Conservation (phyloP, 2,113 vertebrate species). For the Etheostoma spectabile region DNA sequence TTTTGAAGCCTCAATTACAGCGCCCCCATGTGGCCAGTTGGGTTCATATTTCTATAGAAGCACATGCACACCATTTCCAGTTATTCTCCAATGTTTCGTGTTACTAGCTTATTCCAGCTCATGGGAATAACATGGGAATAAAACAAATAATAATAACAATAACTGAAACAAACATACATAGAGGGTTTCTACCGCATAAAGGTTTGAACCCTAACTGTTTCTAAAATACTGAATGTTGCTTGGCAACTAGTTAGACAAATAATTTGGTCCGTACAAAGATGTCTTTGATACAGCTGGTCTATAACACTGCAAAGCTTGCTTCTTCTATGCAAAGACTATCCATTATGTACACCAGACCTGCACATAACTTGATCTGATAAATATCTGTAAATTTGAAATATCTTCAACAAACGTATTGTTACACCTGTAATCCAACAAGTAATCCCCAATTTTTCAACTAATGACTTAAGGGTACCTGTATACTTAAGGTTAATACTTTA, state of each 20-base stretch:
- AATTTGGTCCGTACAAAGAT: not conserved
- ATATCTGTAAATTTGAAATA: not conserved
- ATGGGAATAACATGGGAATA: too few species aligned
- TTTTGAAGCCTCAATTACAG: too few species aligned
- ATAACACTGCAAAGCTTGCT: not conserved
- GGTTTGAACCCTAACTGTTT: not conserved
- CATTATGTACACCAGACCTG: not conserved
- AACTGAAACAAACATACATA: too few species aligned
- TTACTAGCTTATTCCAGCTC: too few species aligned
- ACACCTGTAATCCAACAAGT: not conserved
- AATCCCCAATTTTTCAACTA: not conserved
- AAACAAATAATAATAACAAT: too few species aligned
- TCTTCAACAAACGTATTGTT: not conserved
- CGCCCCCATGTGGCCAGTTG: too few species aligned
- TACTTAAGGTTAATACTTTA: not conserved
- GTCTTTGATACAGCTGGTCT: not conserved
- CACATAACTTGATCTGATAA: constrained; percentile 14
- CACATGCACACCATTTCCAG: too few species aligned
- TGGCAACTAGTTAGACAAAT: not conserved
- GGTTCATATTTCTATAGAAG: too few species aligned
- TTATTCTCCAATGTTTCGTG: too few species aligned
- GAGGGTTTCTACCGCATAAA: too few species aligned
- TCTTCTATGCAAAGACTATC: not conserved
- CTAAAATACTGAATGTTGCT: not conserved
- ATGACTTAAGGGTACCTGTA: not conserved